Evolutionary conservation across 2,113 vertebrate genomes (phyloP), one percentile per base, ranked within the genome.

Genomic region (Dicentrarchus labrax): DNA sequence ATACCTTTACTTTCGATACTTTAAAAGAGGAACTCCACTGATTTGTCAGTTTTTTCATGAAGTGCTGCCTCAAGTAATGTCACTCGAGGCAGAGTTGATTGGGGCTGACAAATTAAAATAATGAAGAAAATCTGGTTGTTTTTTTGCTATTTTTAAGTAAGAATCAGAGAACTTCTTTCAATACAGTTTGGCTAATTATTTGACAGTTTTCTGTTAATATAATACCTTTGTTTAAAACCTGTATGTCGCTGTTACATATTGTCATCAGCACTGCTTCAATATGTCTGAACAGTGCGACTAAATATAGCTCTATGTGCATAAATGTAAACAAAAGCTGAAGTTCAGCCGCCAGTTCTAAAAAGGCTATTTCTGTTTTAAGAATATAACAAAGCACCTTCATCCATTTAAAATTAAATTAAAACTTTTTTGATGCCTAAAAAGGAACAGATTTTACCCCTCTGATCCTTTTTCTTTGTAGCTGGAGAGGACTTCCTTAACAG

Each of bases 401-500:
- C 48, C 9, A 43, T 43, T 54, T 48, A 6, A 21, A 43, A 15
- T 30, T 3, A 22, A 47, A 47, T 66, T 8, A 66, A 45, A 61
- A 77, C 22, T 51, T 68, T 59, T 61, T 43, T 56, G 57, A 43
- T 73, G 76, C 61, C 45, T 74, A 78, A 57, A 81, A 60, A 41
- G 65, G 19, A 76, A 87, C 10, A 38, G 0, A 47, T 76, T 13
- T 45, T 1, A 64, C 48, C 69, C 59, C 38, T 30, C 6, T 62
- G 61, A 72, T 73, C 21, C 56, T n/a, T n/a, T n/a, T n/a, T n/a
- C n/a, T 57, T 69, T 73, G 56, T 45, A 57, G 81, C 76, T 22
- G 41, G 5, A 60, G 54, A 76, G 38, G 12, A 72, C 72, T 91
- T 87, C 73, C 76, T 68, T 41, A 76, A 41, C 76, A 78, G 77